These are phyloP conservation scores for Myioborus miniatus DNA, from an alignment of 2,797 vertebrate species.

Conservation along the genomic window DNA sequence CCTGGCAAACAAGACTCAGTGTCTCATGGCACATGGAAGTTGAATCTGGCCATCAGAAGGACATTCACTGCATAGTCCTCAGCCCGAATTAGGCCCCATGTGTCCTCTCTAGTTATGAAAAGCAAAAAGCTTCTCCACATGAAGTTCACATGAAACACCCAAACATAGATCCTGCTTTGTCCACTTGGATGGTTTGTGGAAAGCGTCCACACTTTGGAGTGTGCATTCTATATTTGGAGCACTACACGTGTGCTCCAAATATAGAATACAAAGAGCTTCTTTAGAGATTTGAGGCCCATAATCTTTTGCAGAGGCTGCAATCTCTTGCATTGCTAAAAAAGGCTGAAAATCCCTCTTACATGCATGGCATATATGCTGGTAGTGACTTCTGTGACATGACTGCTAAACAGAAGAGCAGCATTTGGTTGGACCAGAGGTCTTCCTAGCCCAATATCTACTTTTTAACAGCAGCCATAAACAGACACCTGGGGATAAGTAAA, in stretches of 20 bases:
- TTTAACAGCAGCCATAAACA: neutral
- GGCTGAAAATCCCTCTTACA: neutral
- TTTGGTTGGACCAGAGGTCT: neutral
- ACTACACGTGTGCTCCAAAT: neutral
- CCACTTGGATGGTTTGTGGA: neutral
- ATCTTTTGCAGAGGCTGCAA: neutral
- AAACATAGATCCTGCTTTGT: neutral
- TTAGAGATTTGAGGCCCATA: neutral
- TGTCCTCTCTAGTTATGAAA: neutral
- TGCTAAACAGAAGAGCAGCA: neutral
- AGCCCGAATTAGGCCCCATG: neutral
- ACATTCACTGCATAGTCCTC: neutral
- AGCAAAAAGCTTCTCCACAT: neutral
- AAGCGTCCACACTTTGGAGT: neutral
- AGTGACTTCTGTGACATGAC: neutral
- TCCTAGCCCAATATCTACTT: neutral
- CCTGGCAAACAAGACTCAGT: neutral
- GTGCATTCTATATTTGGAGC: too few relatives aligned
- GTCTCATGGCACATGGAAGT: neutral
- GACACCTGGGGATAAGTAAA: neutral
- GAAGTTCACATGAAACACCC: neutral
- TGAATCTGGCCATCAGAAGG: accelerated
- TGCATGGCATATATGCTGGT: accelerated
- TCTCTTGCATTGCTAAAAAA: neutral
- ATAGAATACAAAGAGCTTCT: neutral